Base-by-base conservation (phyloP, 2,797 vertebrate genomes). In the Ispidina picta region DNA sequence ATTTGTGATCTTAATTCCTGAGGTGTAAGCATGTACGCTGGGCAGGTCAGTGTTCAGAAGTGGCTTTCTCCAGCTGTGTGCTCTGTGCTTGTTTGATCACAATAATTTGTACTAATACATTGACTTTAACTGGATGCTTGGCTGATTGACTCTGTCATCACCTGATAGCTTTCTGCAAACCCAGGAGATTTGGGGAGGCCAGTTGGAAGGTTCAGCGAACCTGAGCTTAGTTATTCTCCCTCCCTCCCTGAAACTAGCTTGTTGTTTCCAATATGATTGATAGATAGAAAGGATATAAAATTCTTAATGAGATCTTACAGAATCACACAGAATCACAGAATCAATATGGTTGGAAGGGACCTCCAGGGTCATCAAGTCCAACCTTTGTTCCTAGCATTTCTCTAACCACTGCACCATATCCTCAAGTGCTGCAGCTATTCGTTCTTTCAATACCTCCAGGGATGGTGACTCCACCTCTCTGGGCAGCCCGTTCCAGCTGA, bases 101-200 rank as follows among this genome's bases (percentile, higher is more conserved):
- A 65, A 65, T 83, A 85, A 59, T 88, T 74, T 55, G 37, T 59
- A 31, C 37, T 46, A 4, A 62, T 29, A 23, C 10, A 4, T 80
- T 72, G 58, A 37, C 62, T 88, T 74, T 31, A 44, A 55, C 46
- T 86, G 63, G 59, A 69, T 51, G 69, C 52, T 6, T 33, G 54
- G 41, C 65, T 87, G 92, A 84, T 88, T 52, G 94, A 71, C 55
- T 86, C 91, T 94, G 83, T 95, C 91, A 92, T 86, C 75, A 28
- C 89, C 72, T 39, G 35, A 66, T 41, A 52, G n/a, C n/a, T 77
- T 80, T 66, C 59, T 55, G 44, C 65, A 63, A 78, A 33, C 55
- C 39, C 56, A 33, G 18, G 81, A 75, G 69, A 59, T 72, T 15
- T 83, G 72, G 65, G 25, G 43, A 71, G 62, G 56, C 60, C 28